phyloP scores from a whole-genome alignment of 92 coral and sea anemone genomes.

The Porites cylindrica region DNA sequence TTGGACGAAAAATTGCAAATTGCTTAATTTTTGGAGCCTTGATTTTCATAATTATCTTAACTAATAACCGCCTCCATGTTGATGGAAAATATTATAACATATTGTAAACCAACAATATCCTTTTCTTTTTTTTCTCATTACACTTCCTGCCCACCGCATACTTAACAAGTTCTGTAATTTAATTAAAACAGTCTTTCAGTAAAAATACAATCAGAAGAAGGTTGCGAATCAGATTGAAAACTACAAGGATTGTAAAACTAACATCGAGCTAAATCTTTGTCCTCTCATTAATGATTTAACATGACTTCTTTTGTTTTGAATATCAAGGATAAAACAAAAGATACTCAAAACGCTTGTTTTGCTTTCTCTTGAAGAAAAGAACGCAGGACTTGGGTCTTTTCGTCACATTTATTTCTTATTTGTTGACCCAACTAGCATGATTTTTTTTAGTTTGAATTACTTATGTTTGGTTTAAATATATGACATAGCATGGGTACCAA shows the following conservation, averaged over 20 bases:
- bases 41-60: too few species aligned
- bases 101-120: too few species aligned
- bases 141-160: background rate
- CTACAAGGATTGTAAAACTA: background rate
- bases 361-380: too few species aligned
- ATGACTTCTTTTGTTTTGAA: background rate
- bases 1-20: too few species aligned
- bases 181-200: background rate
- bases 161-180: background rate
- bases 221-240: background rate
- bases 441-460: background rate
- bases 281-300: conserved; percentile 36
- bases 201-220: too few species aligned
- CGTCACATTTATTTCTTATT: conserved; percentile 14
- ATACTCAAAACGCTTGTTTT: background rate
- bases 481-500: background rate
- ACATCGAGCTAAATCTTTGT: background rate
- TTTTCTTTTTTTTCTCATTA: too few species aligned
- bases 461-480: background rate
- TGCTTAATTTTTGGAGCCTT: too few species aligned
- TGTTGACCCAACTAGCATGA: background rate
- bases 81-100: too few species aligned
- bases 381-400: background rate
- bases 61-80: too few species aligned
- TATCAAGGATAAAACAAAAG: background rate